Base-by-base conservation (phyloP, 2,797 vertebrate genomes). In the Synaphobranchus kaupii region DNA sequence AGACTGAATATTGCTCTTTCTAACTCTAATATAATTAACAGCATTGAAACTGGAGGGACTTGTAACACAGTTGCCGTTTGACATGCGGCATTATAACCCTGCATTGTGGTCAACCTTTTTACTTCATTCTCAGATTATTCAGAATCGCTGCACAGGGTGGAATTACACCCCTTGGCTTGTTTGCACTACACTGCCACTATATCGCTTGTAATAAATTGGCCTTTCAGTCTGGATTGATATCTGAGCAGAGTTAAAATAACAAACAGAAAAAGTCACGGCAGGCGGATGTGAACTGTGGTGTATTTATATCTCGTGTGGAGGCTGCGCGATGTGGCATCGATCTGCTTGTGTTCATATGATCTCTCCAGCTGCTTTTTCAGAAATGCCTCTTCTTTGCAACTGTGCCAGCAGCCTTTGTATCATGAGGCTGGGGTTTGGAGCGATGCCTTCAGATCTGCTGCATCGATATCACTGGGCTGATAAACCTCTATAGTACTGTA, bases 231-330 rank as follows among this genome's bases (percentile, higher is more conserved):
- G 34, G 12, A 31, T 9, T 20, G 34, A 63, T 76, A 54, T 56
- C 84, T 3, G 58, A 85, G 68, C 84, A 3, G 34, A 71, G 48
- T 5, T 17, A 9, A 4, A 25, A 48, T 81, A 63, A 15, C 78
- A 87, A 68, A 85, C 50, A 73, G 60, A 76, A 50, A n/a, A 58
- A 78, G 56, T 25, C 48, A 54, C 66, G 39, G 60, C 52, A 48
- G 50, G 84, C 80, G 60, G 87, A 56, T 63, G 58, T 60, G 47
- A 34, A 84, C 56, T 31, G 25, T 22, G 78, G 20, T 50, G 73
- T 86, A 88, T 85, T 85, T 83, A 83, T 83, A 88, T 50, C 22
- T 34, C 66, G 71, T 81, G 52, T 82, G 58, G 84, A 81, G 71
- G 68, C 54, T 52, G 68, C 31, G n/a, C 34, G 76, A 50, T 50